A percentile compares a stretch with the other conserved stretches of the same genome.
Evolutionary conservation across 2,797 vertebrate species (phyloP).

Genomic region (Pseudochaenichthys georgianus): DNA sequence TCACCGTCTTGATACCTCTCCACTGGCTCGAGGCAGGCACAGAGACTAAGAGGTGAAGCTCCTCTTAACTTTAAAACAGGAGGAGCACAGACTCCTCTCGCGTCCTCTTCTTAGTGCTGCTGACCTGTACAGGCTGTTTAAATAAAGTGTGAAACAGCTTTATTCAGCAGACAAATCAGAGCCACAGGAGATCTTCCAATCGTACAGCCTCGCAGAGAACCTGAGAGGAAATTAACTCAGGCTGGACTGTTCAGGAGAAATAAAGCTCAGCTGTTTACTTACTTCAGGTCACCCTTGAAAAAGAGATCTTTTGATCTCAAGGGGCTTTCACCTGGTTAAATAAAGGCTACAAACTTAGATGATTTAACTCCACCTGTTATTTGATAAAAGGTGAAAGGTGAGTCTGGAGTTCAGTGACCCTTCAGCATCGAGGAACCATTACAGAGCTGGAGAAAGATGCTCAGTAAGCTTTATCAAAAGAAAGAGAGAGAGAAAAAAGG

Average conservation of each 20-base stretch:
- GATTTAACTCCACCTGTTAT: slow-evolving; percentile 4
- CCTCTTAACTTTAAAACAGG: neutral
- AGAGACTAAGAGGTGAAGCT: too few species aligned
- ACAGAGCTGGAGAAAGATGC: slow-evolving; percentile 21
- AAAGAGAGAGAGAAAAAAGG: slow-evolving; percentile 12
- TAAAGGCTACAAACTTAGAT: neutral
- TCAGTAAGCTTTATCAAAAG: neutral
- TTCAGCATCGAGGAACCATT: slow-evolving; percentile 13
- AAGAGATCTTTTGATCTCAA: too few species aligned
- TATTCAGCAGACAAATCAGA: slow-evolving; percentile 27
- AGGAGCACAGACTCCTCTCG: neutral
- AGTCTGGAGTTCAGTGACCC: slow-evolving; percentile 8
- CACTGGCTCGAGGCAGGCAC: too few species aligned
- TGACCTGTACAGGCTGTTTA: slow-evolving; percentile 20
- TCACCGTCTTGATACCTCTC: too few species aligned
- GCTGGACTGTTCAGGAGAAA: neutral
- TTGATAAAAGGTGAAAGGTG: slow-evolving; percentile 42
- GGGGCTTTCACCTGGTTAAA: too few species aligned
- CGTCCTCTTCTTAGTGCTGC: slow-evolving; percentile 13
- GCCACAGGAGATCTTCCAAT: slow-evolving; percentile 3
- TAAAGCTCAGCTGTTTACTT: slow-evolving; percentile 17
- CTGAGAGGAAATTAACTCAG: slow-evolving; percentile 21
- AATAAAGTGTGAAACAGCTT: slow-evolving; percentile 23
- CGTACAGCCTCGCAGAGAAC: slow-evolving; percentile 11
- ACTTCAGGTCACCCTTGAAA: too few species aligned